A percentile compares a stretch with the other conserved stretches of the same genome.
These are phyloP conservation scores for Nanorana parkeri DNA, from an alignment of 2,113 vertebrate species.

Conservation along the genomic window DNA sequence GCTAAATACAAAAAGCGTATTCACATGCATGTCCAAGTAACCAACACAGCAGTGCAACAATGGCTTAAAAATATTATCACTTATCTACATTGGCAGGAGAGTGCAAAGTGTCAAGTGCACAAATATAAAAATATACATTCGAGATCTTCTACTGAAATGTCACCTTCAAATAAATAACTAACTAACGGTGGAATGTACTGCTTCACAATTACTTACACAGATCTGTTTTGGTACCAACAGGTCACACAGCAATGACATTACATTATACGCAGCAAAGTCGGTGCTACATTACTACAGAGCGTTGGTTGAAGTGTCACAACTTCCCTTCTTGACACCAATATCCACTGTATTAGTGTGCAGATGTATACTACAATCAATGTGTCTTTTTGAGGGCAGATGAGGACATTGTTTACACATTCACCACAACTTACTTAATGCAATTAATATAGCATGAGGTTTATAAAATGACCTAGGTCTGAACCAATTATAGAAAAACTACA, in stretches of 20 bases:
- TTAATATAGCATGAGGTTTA: too few species aligned
- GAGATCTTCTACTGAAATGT: slow-evolving; percentile 4
- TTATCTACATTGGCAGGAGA: slow-evolving; percentile 15
- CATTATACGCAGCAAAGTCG: too few species aligned
- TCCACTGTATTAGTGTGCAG: background rate
- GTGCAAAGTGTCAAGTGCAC: slow-evolving; percentile 47
- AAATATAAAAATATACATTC: slow-evolving; percentile 19
- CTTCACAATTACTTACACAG: background rate
- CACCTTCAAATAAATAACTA: slow-evolving; percentile 27
- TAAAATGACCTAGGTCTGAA: too few species aligned
- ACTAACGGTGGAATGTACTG: slow-evolving; percentile 47
- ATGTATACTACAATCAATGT: background rate
- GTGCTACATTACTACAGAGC: too few species aligned
- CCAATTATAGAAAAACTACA: too few species aligned
- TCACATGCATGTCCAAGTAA: background rate
- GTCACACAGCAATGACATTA: too few species aligned
- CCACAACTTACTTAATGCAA: too few species aligned
- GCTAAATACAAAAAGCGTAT: background rate
- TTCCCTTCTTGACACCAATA: background rate
- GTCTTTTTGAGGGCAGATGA: background rate
- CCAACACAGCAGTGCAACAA: background rate
- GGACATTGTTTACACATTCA: too few species aligned
- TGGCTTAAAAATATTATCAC: background rate
- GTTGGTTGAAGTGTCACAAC: background rate
- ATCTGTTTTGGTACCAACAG: background rate